Evolutionary conservation across 2,888 invertebrate species (phyloP).

Genomic region (Ectobius pallidus): DNA sequence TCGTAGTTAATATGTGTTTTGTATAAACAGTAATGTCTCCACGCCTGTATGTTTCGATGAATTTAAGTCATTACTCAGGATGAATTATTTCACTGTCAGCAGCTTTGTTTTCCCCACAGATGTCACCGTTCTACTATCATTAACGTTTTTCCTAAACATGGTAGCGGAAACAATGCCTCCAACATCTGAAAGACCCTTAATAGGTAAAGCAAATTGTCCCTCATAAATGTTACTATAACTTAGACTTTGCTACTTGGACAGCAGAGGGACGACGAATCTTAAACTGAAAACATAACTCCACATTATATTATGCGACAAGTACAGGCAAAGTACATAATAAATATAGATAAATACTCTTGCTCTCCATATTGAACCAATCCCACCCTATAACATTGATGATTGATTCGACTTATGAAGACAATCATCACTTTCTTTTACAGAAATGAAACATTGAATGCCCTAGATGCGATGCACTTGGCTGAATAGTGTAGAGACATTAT

Average conservation of each 20-base stretch:
- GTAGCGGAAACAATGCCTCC: slow-evolving; percentile 67
- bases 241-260: slow-evolving; percentile 48
- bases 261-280: slow-evolving; percentile 46
- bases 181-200: slow-evolving; percentile 67
- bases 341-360: not conserved
- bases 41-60: no score
- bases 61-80: no score
- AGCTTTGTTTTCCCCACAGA: slow-evolving; percentile 52
- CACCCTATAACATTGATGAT: not conserved
- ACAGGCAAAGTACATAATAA: no score
- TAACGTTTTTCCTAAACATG: slow-evolving; percentile 67
- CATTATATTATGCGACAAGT: no score
- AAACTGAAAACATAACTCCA: no score
- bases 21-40: not conserved
- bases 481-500: slow-evolving; percentile 19
- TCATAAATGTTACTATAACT: not conserved
- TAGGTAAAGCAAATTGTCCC: slow-evolving; percentile 55
- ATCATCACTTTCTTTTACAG: slow-evolving; percentile 25
- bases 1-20: slow-evolving; percentile 1
- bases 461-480: not conserved
- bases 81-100: slow-evolving; percentile 26
- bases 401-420: not conserved
- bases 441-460: slow-evolving; percentile 22
- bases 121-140: slow-evolving; percentile 64
- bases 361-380: slow-evolving; percentile 29